Evolutionary conservation across 2,113 vertebrate genomes (phyloP).

Genomic region (Rhegmatorhina hoffmannsi): DNA sequence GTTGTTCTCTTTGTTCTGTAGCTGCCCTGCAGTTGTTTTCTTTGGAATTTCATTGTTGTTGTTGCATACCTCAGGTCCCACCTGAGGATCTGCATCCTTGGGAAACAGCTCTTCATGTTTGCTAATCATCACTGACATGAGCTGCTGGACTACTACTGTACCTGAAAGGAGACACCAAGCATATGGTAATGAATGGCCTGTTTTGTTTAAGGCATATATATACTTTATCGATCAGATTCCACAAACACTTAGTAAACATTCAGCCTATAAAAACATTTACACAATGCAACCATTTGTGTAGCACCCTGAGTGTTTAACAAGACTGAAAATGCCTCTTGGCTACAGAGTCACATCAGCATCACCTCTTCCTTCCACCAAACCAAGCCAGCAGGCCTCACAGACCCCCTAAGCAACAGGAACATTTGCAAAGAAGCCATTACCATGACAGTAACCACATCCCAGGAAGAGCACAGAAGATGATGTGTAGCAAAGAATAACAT

Average conservation of each 20-base stretch:
- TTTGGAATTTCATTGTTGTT: slow-evolving; percentile 87
- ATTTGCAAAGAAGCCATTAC: neutral
- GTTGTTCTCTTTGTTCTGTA: slow-evolving; percentile 91
- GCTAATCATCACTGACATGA: slow-evolving; percentile 96
- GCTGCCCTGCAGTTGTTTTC: slow-evolving; percentile 69
- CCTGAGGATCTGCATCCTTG: slow-evolving; percentile 75
- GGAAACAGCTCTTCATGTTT: slow-evolving; percentile 89
- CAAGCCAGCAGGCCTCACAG: neutral
- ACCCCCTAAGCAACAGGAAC: neutral
- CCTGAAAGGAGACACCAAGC: slow-evolving; percentile 74
- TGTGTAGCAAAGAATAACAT: neutral
- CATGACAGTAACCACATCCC: neutral
- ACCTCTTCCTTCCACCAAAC: neutral
- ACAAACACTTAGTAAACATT: neutral
- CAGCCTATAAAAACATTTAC: neutral
- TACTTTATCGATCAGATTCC: neutral
- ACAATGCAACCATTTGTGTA: neutral
- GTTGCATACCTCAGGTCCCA: slow-evolving; percentile 77
- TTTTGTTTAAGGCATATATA: neutral
- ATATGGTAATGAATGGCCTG: neutral
- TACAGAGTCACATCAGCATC: neutral
- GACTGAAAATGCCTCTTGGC: neutral
- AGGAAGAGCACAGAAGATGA: neutral
- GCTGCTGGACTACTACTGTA: slow-evolving; percentile 93
- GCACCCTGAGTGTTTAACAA: neutral